phyloP scores from a whole-genome alignment of 35 echinoderm and acorn worm species.

The Amphiura filiformis region DNA sequence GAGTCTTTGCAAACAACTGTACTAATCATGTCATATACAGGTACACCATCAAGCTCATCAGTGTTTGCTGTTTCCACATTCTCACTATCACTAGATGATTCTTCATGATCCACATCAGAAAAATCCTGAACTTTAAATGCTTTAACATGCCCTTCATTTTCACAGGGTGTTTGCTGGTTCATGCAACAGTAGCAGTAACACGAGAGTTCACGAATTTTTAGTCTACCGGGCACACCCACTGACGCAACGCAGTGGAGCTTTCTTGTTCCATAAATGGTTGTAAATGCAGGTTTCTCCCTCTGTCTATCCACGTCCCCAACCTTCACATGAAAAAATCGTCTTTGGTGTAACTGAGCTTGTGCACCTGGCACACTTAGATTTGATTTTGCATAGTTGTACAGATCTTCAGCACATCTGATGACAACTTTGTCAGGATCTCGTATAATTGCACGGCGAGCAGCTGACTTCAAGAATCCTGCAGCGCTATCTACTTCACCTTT shows the following conservation, averaged over 20 bases:
- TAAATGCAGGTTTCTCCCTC: too few species aligned
- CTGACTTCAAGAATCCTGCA: neutral
- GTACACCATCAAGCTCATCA: neutral
- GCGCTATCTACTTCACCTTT: neutral
- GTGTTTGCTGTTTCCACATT: neutral
- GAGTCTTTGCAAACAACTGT: slow-evolving; percentile 5
- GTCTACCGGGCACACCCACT: too few species aligned
- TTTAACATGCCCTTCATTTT: neutral
- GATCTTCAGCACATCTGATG: neutral
- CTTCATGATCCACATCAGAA: neutral
- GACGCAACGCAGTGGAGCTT: too few species aligned
- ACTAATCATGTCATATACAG: neutral
- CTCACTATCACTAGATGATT: neutral
- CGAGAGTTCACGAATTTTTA: too few species aligned
- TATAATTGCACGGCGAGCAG: neutral
- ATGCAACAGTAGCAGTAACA: neutral
- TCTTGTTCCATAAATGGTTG: too few species aligned
- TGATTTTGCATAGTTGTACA: neutral
- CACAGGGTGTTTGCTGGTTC: neutral
- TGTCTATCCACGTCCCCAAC: too few species aligned
- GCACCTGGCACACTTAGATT: too few species aligned
- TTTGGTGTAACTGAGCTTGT: too few species aligned
- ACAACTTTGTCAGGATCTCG: neutral
- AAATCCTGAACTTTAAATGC: neutral
- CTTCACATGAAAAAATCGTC: too few species aligned